A percentile compares a stretch with the other conserved stretches of the same genome.
These are phyloP conservation scores for Elephantulus edwardii DNA, from an alignment of 2,113 vertebrate species.

Conservation along the genomic window DNA sequence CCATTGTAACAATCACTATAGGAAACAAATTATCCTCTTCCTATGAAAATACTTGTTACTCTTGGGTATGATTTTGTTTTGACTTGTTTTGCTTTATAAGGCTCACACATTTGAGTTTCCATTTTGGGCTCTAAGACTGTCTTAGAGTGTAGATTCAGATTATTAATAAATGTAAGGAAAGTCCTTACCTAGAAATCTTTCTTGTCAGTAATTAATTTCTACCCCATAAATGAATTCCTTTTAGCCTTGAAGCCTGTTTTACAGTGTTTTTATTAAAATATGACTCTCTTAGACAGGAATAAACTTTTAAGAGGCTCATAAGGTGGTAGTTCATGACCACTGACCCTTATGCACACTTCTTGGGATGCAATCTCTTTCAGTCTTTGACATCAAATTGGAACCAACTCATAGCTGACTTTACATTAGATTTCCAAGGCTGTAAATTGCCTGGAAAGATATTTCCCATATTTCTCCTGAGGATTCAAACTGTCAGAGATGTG, in stretches of 20 bases:
- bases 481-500: no score
- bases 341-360: fast-evolving
- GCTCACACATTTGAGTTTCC: neutral
- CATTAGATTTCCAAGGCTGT: no score
- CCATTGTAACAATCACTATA: no score
- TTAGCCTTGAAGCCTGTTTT: neutral
- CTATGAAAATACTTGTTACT: neutral
- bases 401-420: no score
- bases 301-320: neutral
- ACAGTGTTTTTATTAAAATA: neutral
- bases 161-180: neutral
- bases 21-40: neutral
- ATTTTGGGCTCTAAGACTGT: neutral
- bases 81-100: neutral
- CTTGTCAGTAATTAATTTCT: neutral
- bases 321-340: neutral
- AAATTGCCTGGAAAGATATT: no score
- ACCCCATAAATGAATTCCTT: neutral
- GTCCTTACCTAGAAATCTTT: neutral
- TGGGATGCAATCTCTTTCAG: neutral
- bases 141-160: neutral
- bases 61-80: neutral
- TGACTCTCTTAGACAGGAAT: neutral
- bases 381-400: no score
- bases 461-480: no score